These are phyloP conservation scores for Epinephelus malabaricus DNA, from an alignment of 2,797 vertebrate genomes.

Conservation along the genomic window DNA sequence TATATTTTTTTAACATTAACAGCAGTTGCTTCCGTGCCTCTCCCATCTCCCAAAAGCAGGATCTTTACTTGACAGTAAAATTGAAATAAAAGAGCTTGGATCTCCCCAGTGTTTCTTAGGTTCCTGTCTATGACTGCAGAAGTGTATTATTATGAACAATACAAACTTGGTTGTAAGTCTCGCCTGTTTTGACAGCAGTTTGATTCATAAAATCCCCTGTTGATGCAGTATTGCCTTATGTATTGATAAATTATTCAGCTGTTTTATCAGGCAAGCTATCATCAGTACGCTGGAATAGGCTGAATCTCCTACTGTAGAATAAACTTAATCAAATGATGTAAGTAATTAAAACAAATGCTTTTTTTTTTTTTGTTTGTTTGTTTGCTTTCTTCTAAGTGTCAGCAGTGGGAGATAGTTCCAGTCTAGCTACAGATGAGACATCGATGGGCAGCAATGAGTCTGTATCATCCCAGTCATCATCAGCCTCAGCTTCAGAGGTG, in stretches of 20 bases:
- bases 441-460: slow-evolving; percentile 94
- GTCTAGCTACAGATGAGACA: slow-evolving; percentile 87
- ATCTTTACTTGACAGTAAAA: slow-evolving; percentile 56
- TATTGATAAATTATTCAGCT: slow-evolving; percentile 66
- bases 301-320: slow-evolving; percentile 31
- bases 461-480: slow-evolving; percentile 93
- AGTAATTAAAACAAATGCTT: slow-evolving; percentile 16
- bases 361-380: neutral
- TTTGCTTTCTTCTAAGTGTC: slow-evolving; percentile 43
- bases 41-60: slow-evolving; percentile 34
- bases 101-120: slow-evolving; percentile 50
- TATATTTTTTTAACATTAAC: slow-evolving; percentile 37
- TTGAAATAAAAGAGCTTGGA: slow-evolving; percentile 52
- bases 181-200: slow-evolving; percentile 68
- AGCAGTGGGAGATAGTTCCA: slow-evolving; percentile 82
- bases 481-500: slow-evolving; percentile 84
- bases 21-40: slow-evolving; percentile 28
- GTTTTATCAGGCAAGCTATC: slow-evolving; percentile 49
- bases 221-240: slow-evolving; percentile 46
- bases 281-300: slow-evolving; percentile 17
- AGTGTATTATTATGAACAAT: slow-evolving; percentile 58
- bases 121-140: slow-evolving; percentile 53
- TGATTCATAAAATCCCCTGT: slow-evolving; percentile 59
- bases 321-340: slow-evolving; percentile 21
- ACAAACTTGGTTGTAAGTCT: slow-evolving; percentile 58